Evolutionary conservation across 2,797 vertebrate genomes (phyloP).

Genomic region (Arrhamphus sclerolepis): DNA sequence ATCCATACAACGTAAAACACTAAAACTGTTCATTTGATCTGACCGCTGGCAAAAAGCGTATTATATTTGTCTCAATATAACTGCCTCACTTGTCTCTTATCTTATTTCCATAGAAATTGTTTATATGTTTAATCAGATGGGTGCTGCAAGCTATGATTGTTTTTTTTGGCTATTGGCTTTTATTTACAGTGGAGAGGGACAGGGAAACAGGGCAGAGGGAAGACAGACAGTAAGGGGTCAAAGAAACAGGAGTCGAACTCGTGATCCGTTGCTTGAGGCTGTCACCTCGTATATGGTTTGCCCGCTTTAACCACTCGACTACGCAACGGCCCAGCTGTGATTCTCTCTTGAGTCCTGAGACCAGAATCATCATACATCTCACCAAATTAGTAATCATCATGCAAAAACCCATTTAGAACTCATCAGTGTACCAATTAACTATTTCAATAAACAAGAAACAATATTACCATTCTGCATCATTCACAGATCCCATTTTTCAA

Average conservation of each 20-base stretch:
- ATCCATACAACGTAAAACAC: constrained; percentile 2
- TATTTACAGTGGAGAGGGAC: too few relatives aligned
- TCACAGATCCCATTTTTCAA: not conserved
- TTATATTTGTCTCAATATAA: constrained; percentile 22
- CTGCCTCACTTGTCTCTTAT: constrained; percentile 2
- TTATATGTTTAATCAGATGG: not conserved
- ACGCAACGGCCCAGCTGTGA: too few relatives aligned
- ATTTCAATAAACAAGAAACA: not conserved
- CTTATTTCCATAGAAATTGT: not conserved
- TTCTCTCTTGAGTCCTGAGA: constrained; percentile 8
- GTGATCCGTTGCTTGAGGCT: too few relatives aligned
- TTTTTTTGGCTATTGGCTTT: too few relatives aligned
- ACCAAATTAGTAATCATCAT: not conserved
- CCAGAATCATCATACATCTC: not conserved
- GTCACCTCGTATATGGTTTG: too few relatives aligned
- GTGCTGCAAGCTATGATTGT: not conserved
- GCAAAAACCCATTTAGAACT: not conserved
- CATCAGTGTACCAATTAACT: not conserved
- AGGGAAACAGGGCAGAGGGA: too few relatives aligned
- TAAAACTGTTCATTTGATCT: constrained; percentile 6
- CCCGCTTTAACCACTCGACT: too few relatives aligned
- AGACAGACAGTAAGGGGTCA: too few relatives aligned
- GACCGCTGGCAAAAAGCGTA: constrained; percentile 5
- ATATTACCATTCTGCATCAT: not conserved
- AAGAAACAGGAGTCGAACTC: too few relatives aligned